phyloP scores from a whole-genome alignment of 2,888 invertebrate genomes.

The Melieria omissa region DNA sequence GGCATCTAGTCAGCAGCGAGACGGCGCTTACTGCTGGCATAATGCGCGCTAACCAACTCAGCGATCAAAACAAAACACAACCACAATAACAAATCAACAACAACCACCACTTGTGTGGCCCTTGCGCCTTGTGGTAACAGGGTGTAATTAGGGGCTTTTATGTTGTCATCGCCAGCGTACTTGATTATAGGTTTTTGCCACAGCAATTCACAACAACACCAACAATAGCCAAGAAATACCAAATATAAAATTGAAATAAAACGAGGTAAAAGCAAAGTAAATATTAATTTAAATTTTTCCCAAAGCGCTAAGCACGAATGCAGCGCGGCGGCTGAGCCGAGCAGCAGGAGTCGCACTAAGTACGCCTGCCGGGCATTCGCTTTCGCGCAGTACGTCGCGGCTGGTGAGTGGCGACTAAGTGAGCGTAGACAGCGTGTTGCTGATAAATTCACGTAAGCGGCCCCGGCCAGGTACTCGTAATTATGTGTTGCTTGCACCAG shows the following conservation, averaged over 20 bases:
- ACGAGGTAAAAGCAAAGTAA: conserved; percentile 57
- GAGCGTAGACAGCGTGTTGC: conserved; percentile 16
- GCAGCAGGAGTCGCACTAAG: conserved; percentile 8
- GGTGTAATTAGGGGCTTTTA: conserved; percentile 67
- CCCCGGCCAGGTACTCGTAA: conserved; percentile 25
- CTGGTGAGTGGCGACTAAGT: not conserved
- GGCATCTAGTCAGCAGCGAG: not conserved
- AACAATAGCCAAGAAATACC: conserved; percentile 8
- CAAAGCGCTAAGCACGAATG: conserved; percentile 36
- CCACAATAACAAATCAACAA: conserved; percentile 3
- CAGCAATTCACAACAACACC: conserved; percentile 16
- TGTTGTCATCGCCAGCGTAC: conserved; percentile 66
- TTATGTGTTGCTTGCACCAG: conserved; percentile 26
- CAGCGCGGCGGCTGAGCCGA: not conserved
- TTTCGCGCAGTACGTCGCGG: not conserved
- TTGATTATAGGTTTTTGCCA: conserved; percentile 63
- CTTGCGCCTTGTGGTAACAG: conserved; percentile 57
- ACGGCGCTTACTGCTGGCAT: conserved; percentile 32
- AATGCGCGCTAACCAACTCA: conserved; percentile 31
- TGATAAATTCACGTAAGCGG: conserved; percentile 37
- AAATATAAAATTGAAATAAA: not conserved
- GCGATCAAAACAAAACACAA: conserved; percentile 12
- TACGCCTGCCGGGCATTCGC: conserved; percentile 24
- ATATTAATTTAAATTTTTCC: conserved; percentile 65
- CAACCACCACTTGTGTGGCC: conserved; percentile 56